Evolutionary conservation across 2,113 vertebrate species (phyloP).

Genomic region (Macquaria ambigua): DNA sequence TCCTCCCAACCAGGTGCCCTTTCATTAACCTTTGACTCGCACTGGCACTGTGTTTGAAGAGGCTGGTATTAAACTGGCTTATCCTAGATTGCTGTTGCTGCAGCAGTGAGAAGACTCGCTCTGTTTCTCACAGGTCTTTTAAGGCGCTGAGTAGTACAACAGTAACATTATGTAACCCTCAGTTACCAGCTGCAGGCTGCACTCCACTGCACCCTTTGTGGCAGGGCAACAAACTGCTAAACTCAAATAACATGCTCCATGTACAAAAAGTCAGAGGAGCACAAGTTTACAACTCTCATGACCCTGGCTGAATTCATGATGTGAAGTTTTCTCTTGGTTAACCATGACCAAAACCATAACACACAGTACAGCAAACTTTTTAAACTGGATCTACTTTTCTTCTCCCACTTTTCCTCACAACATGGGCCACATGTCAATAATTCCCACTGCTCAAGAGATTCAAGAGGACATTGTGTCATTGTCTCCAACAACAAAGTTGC

Average conservation of each 20-base stretch:
- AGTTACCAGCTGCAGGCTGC: constrained; percentile 38
- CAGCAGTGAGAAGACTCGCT: constrained; percentile 59
- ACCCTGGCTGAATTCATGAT: neutral
- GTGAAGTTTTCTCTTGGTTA: neutral
- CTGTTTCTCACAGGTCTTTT: constrained; percentile 81
- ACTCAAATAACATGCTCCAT: constrained; percentile 2
- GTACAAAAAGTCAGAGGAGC: neutral
- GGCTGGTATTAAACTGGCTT: constrained; percentile 82
- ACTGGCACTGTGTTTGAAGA: constrained; percentile 84
- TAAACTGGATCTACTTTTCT: neutral
- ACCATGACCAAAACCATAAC: neutral
- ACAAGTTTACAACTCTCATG: neutral
- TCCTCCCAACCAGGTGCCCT: constrained; percentile 85
- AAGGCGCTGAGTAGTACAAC: constrained; percentile 65
- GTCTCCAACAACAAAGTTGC: no score
- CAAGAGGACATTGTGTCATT: no score
- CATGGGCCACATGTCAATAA: neutral
- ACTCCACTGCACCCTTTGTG: constrained; percentile 20
- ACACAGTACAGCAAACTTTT: neutral
- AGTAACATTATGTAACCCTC: constrained; percentile 68
- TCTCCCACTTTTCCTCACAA: neutral
- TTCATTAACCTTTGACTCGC: constrained; percentile 88
- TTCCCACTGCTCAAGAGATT: neutral
- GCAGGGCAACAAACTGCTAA: constrained; percentile 14
- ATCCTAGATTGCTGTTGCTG: constrained; percentile 74